Conservation (phyloP, 2,113 vertebrate species). For the Oncorhynchus mykiss region DNA sequence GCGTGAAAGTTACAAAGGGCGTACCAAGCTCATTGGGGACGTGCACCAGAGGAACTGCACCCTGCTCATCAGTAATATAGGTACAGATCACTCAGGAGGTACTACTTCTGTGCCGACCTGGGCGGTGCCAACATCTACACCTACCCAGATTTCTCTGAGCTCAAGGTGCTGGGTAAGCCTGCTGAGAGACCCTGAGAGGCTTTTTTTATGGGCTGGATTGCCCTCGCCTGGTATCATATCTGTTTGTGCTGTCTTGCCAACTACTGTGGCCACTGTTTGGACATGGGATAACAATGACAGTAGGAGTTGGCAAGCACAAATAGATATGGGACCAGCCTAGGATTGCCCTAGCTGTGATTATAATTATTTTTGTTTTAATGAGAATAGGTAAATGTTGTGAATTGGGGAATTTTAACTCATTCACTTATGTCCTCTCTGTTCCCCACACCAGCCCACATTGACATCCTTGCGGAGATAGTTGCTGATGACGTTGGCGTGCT, state of each 20-base stretch:
- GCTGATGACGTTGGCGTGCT: slow-evolving; percentile 81
- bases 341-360: no score
- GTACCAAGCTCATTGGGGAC: slow-evolving; percentile 84
- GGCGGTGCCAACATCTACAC: slow-evolving; percentile 91
- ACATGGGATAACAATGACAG: no score
- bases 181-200: not conserved
- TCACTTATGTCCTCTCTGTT: no score
- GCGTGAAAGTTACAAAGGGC: slow-evolving; percentile 87
- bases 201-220: no score
- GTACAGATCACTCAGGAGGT: slow-evolving; percentile 81
- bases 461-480: slow-evolving; percentile 81
- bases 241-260: no score
- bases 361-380: no score
- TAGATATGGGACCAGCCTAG: not conserved
- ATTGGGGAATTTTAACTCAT: not conserved
- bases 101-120: slow-evolving; percentile 88
- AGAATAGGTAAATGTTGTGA: not conserved
- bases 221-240: no score
- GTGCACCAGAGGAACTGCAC: slow-evolving; percentile 85
- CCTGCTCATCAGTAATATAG: slow-evolving; percentile 81
- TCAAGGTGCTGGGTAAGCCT: slow-evolving; percentile 84
- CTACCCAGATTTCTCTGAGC: slow-evolving; percentile 83
- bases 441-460: slow-evolving; percentile 82
- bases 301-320: no score
- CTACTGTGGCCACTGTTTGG: not conserved